These are phyloP conservation scores for Naja naja DNA, from an alignment of 2,113 vertebrate species.

Conservation along the genomic window DNA sequence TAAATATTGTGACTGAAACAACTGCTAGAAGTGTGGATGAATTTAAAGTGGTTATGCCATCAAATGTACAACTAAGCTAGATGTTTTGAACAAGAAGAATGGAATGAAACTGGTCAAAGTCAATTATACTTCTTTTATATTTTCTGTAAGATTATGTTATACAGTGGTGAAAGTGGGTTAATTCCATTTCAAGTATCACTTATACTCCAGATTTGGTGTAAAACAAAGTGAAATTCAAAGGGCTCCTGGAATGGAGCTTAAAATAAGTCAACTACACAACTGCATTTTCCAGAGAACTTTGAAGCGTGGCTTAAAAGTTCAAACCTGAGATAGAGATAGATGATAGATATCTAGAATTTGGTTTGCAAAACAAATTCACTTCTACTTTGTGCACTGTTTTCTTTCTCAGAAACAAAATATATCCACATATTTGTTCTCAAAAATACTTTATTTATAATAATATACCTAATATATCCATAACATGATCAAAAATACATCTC, in stretches of 20 bases:
- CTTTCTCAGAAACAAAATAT: background rate
- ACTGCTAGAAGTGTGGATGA: background rate
- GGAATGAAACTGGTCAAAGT: background rate
- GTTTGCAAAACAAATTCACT: background rate
- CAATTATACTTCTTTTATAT: background rate
- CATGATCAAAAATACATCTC: constrained; percentile 80
- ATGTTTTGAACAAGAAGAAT: background rate
- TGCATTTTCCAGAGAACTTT: background rate
- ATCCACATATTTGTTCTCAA: constrained; percentile 57
- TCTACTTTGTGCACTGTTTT: background rate
- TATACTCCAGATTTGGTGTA: background rate
- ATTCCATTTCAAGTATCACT: background rate
- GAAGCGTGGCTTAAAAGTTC: background rate
- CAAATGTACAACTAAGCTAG: background rate
- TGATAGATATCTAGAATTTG: background rate
- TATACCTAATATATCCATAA: constrained; percentile 67
- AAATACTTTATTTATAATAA: constrained; percentile 82
- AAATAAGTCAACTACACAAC: background rate
- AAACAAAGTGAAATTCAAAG: background rate
- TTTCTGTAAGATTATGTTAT: background rate
- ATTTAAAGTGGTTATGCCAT: background rate
- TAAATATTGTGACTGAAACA: background rate
- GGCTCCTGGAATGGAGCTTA: background rate
- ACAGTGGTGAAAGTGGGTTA: background rate
- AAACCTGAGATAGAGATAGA: background rate